phyloP scores from a whole-genome alignment of 2,797 vertebrate species.

The Sebastes nivosus region DNA sequence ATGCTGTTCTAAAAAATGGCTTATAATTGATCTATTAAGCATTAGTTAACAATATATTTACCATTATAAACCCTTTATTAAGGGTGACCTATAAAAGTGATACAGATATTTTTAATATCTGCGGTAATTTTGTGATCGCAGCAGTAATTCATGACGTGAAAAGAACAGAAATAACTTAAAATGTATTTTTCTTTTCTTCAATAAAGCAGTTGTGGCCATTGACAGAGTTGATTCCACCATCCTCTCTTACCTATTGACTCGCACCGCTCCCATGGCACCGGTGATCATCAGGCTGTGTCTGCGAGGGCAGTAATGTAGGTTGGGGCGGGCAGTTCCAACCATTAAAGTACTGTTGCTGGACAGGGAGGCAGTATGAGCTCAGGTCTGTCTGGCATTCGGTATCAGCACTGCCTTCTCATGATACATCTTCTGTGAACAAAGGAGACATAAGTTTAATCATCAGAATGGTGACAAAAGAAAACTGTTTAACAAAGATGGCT shows the following conservation, averaged over 20 bases:
- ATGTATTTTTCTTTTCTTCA: neutral
- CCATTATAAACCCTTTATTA: neutral
- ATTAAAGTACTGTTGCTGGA: slow-evolving; percentile 77
- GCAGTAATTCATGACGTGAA: neutral
- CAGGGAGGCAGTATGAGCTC: slow-evolving; percentile 57
- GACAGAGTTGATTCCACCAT: neutral
- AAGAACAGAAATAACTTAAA: neutral
- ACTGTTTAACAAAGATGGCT: neutral
- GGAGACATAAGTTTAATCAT: neutral
- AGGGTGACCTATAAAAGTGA: neutral
- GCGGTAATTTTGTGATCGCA: neutral
- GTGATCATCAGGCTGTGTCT: slow-evolving; percentile 81
- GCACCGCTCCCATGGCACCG: slow-evolving; percentile 87
- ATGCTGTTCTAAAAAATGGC: neutral
- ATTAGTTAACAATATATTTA: neutral
- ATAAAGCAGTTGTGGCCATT: neutral
- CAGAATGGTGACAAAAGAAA: neutral
- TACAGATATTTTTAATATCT: neutral
- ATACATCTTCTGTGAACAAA: slow-evolving; percentile 60
- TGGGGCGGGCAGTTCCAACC: slow-evolving; percentile 78
- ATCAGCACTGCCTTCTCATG: slow-evolving; percentile 45
- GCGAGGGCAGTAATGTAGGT: slow-evolving; percentile 78
- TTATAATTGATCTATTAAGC: neutral
- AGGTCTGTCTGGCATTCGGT: slow-evolving; percentile 54
- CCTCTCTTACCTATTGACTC: slow-evolving; percentile 83